Base-by-base conservation (phyloP, 2,113 vertebrate genomes). In the Trochalopteron elliotii region DNA sequence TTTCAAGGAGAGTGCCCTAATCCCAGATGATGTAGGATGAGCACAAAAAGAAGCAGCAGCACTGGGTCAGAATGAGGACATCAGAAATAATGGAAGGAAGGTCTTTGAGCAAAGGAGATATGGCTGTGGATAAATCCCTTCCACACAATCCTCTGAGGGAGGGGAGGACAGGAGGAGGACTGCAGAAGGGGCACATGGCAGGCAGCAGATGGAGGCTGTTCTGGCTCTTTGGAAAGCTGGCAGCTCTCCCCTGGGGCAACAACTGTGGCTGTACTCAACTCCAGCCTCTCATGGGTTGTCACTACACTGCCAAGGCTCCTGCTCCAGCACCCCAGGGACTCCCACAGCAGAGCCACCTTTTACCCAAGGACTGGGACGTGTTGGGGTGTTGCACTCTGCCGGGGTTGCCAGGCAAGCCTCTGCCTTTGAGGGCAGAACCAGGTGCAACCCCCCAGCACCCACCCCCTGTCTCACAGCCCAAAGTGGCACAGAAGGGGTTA, bases 391-490 rank as follows among this genome's bases (percentile, higher is more conserved):
- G 11, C 30, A 4, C 31, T 30, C 69, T 77, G 44, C 53, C 55
- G 44, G 40, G 30, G 27, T 0, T 76, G 68, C 56, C 23, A 3
- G 1, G 20, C 53, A 30, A 77, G 23, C 37, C 37, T 24, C 31
- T 24, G 27, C 20, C 70, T 69, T 7, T 10, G 45, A 22, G 21
- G 60, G 17, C 56, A 42, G 40, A 60, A 21, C 11, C 28, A 71
- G 18, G 4, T 33, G 4, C 37, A 39, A 5, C 17, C 30, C 64
- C 28, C 31, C 44, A 50, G 53, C 25, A 19, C 39, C 9, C 17
- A 10, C 27, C 23, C 15, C 0, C 0, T 14, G 42, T 19, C 56
- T 61, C 35, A 30, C 33, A 28, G 11, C 1, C 30, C 40, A 61
- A 28, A 11, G 5, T 0, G 7, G 56, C 70, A 64, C 2, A 33